Base-by-base conservation (phyloP, 2,113 vertebrate species). In the Lepus timidus region DNA sequence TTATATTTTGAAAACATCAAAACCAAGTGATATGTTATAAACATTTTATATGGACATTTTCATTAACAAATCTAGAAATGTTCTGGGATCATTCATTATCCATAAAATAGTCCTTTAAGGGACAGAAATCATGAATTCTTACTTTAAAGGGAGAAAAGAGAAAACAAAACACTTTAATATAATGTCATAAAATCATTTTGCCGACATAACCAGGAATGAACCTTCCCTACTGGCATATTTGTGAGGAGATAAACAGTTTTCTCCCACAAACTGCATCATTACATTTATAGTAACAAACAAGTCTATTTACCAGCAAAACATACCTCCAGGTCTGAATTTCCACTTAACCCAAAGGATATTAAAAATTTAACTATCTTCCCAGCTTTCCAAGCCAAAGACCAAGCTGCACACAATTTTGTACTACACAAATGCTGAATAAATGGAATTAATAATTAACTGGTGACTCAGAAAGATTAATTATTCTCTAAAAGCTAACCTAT, bases 51-150 rank as follows among this genome's bases (percentile, higher is more conserved):
- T 27, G 39, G 39, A 62, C 44, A 49, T 52, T 82, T 74, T 25
- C 64, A 87, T 67, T 87, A 75, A 81, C 49, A 87, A 91, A 82
- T 39, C 31, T 68, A 29, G 87, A 81, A 68, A 76, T 87, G 84
- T 19, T 70, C 33, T 52, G 33, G 70, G 23, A 81, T 16, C 31
- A 65, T 67, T 39, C 31, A 51, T 74, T 71, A 75, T 25, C 68
- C 31, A 74, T 61, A 68, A 58, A 87, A 33, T 8, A 87, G 36
- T 14, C 36, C 33, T 36, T 20, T 79, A 31, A 51, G 4, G 61
- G 11, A 81, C 27, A 49, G 52, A 87, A 88, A 62, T 27, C 70
- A 49, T 51, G 13, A 44, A 81, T 87, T 88, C 20, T 74, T 81
- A 82, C 61, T 86, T 91, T 74, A 44, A 83, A 91, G 22, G 51